These are phyloP conservation scores for Epicampocera succincta DNA, from an alignment of 2,888 invertebrate genomes.

Conservation along the genomic window DNA sequence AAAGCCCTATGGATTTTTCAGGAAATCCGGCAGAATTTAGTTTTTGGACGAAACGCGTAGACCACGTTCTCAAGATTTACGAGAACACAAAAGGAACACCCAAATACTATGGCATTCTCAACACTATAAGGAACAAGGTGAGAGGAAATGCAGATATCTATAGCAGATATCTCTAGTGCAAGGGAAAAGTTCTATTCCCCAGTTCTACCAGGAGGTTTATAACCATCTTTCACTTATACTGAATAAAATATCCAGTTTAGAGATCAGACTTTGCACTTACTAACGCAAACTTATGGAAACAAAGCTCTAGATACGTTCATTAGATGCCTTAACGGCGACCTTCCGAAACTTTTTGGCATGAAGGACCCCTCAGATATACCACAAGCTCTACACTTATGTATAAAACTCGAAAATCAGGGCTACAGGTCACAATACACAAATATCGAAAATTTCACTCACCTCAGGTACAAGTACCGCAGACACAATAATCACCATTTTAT, in stretches of 20 bases:
- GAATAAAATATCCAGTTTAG: not conserved
- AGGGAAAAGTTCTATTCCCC: conserved; percentile 4
- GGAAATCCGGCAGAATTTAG: too few relatives aligned
- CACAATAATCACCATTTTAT: conserved; percentile 14
- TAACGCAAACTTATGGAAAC: conserved; percentile 37
- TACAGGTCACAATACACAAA: too few relatives aligned
- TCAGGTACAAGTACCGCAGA: not conserved
- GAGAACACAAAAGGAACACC: too few relatives aligned
- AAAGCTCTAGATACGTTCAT: conserved; percentile 40
- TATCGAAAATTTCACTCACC: too few relatives aligned
- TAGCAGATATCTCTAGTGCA: conserved; percentile 49
- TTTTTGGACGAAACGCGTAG: too few relatives aligned
- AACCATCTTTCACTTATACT: not conserved
- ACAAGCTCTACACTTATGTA: not conserved
- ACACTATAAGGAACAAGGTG: conserved; percentile 20
- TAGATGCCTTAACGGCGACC: conserved; percentile 35
- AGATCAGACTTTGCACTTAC: not conserved
- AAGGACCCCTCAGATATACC: conserved; percentile 18
- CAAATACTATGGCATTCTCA: not conserved
- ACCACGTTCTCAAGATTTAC: too few relatives aligned
- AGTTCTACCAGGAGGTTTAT: conserved; percentile 41
- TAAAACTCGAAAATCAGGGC: not conserved
- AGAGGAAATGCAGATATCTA: conserved; percentile 26
- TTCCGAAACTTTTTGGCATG: conserved; percentile 35
- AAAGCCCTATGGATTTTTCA: too few relatives aligned